Percentiles rank a stretch among this genome's conserved stretches.
phyloP scores from a whole-genome alignment of 2,797 vertebrate genomes.

The Girardinus metallicus region DNA sequence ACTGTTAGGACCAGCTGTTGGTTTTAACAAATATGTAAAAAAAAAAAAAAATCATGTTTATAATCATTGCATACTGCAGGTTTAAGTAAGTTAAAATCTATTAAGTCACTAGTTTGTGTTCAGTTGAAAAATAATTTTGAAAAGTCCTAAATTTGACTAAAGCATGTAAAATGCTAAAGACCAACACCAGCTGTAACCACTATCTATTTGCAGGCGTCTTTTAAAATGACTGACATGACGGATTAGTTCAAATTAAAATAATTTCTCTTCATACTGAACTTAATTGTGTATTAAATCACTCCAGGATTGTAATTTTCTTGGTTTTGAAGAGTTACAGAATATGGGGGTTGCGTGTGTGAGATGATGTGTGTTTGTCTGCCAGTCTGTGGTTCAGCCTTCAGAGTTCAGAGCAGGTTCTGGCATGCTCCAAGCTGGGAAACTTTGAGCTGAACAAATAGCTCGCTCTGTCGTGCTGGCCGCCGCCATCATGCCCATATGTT shows the following conservation, averaged over 20 bases:
- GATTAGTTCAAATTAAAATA: neutral
- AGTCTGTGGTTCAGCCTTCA: constrained; percentile 62
- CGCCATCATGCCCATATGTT: constrained; percentile 46
- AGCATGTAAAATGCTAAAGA: constrained; percentile 22
- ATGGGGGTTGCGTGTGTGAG: constrained; percentile 54
- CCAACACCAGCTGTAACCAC: neutral
- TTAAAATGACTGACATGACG: neutral
- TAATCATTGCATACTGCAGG: no score
- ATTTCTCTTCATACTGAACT: neutral
- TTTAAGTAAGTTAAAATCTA: no score
- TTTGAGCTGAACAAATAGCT: constrained; percentile 81
- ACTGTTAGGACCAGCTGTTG: no score
- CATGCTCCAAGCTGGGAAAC: constrained; percentile 83
- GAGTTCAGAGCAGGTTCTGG: constrained; percentile 82
- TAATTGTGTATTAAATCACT: constrained; percentile 15
- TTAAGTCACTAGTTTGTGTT: neutral
- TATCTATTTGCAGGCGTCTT: constrained; percentile 8
- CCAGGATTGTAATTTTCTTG: constrained; percentile 7
- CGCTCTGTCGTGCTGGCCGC: constrained; percentile 76
- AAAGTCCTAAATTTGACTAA: neutral
- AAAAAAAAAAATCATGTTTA: no score
- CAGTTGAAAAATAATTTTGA: neutral
- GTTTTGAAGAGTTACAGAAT: constrained; percentile 44
- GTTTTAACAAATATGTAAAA: no score
- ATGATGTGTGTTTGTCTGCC: constrained; percentile 62